Base-by-base conservation (phyloP, 2,888 invertebrate genomes). In the Xestia ashworthii region DNA sequence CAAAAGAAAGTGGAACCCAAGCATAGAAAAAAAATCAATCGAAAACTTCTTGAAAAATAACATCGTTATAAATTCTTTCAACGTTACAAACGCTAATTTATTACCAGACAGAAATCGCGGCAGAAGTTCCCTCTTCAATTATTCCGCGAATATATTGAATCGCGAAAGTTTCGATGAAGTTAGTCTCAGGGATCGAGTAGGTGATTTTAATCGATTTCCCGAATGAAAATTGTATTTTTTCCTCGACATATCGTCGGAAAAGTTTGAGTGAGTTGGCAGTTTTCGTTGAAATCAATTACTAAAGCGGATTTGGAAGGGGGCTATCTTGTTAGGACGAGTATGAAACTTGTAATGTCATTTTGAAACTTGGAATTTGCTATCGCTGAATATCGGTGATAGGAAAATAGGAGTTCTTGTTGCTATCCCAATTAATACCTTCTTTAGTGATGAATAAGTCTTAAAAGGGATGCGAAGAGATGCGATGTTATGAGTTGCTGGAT, bases 161-260 rank as follows among this genome's bases (percentile, higher is more conserved):
- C 44, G 75, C 22, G 41, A 80, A 87, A 85, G 67, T 87, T 85
- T 76, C 74, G 58, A 80, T 70, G 64, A 81, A 87, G 66, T 80
- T 77, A 75, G 58, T 69, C 58, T 53, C 74, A 71, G 72, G 72
- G 73, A 68, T 76, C 78, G 74, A 69, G 76, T 78, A 82, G 76
- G 74, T 84, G 81, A 84, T 81, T 89, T 85, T 79, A 84, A 89
- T 88, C 78, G 84, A 84, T 80, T 83, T 64, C 38, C 71, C 50
- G 38, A 66, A 80, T 82, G 84, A 82, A 82, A 80, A 81, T 84
- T 82, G 69, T 80, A 73, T 86, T 82, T 85, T 84, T 72, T 67
- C 38, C 64, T 38, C 74, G 71, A 83, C 71, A 80, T 83, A 85
- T 88, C 83, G 80, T 65, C 55, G 74, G 38, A 41, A 70, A 87